A percentile compares a stretch with the other conserved stretches of the same genome.
Evolutionary conservation across 2,113 vertebrate species (phyloP).

Genomic region (Bubalus kerabau): DNA sequence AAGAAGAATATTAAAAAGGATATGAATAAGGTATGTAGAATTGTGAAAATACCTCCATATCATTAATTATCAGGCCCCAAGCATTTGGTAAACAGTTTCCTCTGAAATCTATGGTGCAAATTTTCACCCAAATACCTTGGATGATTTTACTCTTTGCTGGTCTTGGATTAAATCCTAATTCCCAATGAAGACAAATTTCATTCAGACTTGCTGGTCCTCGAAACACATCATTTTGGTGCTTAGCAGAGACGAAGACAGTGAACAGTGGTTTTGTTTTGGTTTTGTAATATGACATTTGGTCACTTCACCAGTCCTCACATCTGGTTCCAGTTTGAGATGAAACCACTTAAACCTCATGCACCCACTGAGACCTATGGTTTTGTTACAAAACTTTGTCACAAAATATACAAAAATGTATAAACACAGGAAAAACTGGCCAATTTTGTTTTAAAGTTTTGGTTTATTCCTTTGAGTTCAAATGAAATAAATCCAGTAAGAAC

Average conservation of each 20-base stretch:
- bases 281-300: slow-evolving; percentile 54
- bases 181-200: background rate
- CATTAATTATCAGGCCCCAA: background rate
- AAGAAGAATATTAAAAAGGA: background rate
- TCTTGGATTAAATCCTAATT: background rate
- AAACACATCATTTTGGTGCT: slow-evolving; percentile 51
- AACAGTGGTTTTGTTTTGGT: slow-evolving; percentile 51
- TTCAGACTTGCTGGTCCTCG: slow-evolving; percentile 5
- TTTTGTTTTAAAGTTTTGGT: slow-evolving; percentile 29
- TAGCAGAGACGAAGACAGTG: background rate
- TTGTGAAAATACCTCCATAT: background rate
- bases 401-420: slow-evolving; percentile 28
- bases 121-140: background rate
- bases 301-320: slow-evolving; percentile 24
- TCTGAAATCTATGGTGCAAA: background rate
- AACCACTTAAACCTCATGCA: slow-evolving; percentile 36
- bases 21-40: background rate
- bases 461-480: slow-evolving; percentile 14
- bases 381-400: slow-evolving; percentile 43
- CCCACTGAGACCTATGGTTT: slow-evolving; percentile 14
- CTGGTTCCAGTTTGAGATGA: slow-evolving; percentile 41
- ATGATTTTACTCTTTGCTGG: background rate
- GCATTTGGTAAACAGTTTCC: background rate
- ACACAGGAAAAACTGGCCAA: background rate
- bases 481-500: background rate